Evolutionary conservation across 2,888 invertebrate species (phyloP).

Genomic region (Magallana nippona): DNA sequence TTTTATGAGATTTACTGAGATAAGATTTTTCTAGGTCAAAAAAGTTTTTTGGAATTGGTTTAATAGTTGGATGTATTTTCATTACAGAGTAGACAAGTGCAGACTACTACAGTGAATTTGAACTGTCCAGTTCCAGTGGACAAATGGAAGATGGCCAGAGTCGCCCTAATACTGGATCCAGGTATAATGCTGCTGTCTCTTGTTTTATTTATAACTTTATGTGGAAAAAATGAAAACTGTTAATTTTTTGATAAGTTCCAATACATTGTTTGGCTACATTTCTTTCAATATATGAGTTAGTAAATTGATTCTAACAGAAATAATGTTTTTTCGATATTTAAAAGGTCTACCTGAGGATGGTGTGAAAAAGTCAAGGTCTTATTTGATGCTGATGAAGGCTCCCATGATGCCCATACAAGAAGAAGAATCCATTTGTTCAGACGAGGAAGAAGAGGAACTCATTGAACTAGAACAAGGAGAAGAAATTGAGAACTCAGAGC

Average conservation of each 20-base stretch:
- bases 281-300: too few species aligned
- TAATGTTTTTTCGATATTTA: neutral
- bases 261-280: neutral
- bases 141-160: conserved; percentile 69
- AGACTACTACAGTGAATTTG: conserved; percentile 67
- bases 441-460: conserved; percentile 63
- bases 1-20: too few species aligned
- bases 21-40: too few species aligned
- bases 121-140: conserved; percentile 67
- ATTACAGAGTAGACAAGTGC: conserved; percentile 74
- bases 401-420: conserved; percentile 58
- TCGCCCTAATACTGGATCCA: conserved; percentile 74
- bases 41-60: too few species aligned
- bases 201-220: too few species aligned
- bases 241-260: neutral
- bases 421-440: conserved; percentile 59
- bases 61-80: too few species aligned
- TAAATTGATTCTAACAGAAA: neutral
- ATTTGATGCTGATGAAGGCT: conserved; percentile 68
- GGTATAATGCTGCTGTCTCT: conserved; percentile 60
- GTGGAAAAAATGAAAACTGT: neutral
- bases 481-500: conserved; percentile 63
- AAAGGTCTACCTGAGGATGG: conserved; percentile 73
- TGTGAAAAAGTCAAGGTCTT: conserved; percentile 73
- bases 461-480: conserved; percentile 59